Conservation (phyloP, 2,113 vertebrate species). For the Desmodus rotundus region DNA sequence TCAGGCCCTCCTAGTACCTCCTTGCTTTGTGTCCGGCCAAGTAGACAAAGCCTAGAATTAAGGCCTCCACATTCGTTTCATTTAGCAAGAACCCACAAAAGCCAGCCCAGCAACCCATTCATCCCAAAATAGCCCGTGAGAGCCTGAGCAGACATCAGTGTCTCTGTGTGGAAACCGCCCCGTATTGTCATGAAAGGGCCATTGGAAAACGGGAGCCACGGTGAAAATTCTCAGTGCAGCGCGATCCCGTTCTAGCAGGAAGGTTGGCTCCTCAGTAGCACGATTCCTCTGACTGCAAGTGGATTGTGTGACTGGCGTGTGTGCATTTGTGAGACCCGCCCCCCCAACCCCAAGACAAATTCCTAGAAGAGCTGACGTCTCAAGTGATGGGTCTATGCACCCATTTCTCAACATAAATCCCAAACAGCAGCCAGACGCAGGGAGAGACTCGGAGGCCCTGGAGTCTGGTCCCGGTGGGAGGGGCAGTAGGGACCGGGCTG, state of each 20-base stretch:
- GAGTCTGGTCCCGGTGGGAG: not conserved
- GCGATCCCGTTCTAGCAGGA: conserved; percentile 50
- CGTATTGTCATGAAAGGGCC: conserved; percentile 33
- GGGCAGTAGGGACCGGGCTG: not conserved
- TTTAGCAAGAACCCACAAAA: conserved; percentile 34
- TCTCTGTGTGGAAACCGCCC: conserved; percentile 34
- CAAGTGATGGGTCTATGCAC: not conserved
- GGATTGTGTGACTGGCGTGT: not conserved
- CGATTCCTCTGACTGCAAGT: conserved; percentile 23
- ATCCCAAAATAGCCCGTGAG: conserved; percentile 56
- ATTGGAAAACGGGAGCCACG: conserved; percentile 28
- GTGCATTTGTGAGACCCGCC: not conserved
- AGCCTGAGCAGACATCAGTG: not conserved
- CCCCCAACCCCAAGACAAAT: not conserved
- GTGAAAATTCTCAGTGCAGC: conserved; percentile 55
- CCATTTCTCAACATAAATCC: not conserved
- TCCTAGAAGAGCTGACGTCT: not conserved
- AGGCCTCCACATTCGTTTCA: not conserved
- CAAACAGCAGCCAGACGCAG: not conserved
- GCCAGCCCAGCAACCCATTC: conserved; percentile 23
- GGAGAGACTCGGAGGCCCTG: fast-evolving
- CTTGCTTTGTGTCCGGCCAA: not conserved
- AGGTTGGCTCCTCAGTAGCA: conserved; percentile 59
- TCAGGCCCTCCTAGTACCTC: not conserved
- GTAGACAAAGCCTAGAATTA: conserved; percentile 33